A percentile compares a stretch with the other conserved stretches of the same genome.
Conservation (phyloP, 2,888 invertebrate genomes). For the Pogonocherus hispidulus region DNA sequence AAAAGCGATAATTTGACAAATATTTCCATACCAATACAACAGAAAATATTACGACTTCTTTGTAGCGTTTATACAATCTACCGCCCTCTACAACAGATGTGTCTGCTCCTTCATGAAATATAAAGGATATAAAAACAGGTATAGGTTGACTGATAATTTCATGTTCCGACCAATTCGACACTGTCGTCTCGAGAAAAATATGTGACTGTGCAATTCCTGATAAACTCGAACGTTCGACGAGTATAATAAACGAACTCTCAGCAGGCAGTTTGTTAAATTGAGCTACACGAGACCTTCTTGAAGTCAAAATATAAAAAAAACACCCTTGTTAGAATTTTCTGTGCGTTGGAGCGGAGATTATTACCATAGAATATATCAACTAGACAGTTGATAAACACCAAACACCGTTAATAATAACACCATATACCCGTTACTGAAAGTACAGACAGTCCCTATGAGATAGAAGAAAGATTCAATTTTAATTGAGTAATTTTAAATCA, state of each 20-base stretch:
- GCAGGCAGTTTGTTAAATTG: constrained; percentile 61
- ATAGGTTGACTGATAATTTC: constrained; percentile 29
- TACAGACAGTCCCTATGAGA: too few species aligned
- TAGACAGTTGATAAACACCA: too few species aligned
- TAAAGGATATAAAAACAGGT: constrained; percentile 25
- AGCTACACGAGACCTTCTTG: constrained; percentile 33
- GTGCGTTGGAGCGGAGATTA: too few species aligned
- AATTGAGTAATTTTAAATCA: too few species aligned
- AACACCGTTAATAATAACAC: too few species aligned
- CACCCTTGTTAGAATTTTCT: too few species aligned
- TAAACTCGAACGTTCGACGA: constrained; percentile 62
- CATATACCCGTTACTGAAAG: too few species aligned
- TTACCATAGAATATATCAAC: too few species aligned
- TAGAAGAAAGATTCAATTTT: too few species aligned
- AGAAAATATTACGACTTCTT: not conserved
- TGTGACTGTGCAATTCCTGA: constrained; percentile 63
- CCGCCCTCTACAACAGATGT: constrained; percentile 10
- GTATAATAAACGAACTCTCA: constrained; percentile 60
- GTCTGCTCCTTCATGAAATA: constrained; percentile 18
- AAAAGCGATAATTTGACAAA: constrained; percentile 4
- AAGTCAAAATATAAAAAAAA: constrained; percentile 11
- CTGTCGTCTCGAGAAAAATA: constrained; percentile 61
- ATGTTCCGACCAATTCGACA: constrained; percentile 55
- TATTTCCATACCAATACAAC: not conserved
- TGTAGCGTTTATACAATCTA: constrained; percentile 1